Evolutionary conservation across 2,797 vertebrate species (phyloP).

Genomic region (Mus minutoides): DNA sequence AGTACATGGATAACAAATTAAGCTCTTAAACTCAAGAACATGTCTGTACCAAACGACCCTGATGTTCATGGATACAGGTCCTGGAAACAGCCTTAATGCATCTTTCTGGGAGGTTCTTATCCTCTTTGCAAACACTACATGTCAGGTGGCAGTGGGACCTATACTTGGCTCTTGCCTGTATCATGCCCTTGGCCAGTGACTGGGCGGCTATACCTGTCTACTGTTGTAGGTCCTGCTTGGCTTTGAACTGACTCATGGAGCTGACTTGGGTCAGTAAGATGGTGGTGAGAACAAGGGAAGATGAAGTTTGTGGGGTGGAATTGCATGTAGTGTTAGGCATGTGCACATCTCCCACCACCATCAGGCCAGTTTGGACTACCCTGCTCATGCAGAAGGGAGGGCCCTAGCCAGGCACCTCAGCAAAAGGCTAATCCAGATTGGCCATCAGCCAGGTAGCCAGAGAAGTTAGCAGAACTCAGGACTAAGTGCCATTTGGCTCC

Average conservation of each 20-base stretch:
- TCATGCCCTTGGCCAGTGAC: not conserved
- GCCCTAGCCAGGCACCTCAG: not conserved
- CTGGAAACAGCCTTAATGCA: not conserved
- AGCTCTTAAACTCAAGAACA: not conserved
- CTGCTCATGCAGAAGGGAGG: not conserved
- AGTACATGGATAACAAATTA: not conserved
- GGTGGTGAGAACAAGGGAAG: not conserved
- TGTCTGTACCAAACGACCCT: not conserved
- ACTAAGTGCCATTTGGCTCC: not conserved
- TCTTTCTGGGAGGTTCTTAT: not conserved
- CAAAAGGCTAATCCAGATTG: not conserved
- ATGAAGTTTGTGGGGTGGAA: not conserved
- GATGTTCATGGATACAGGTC: not conserved
- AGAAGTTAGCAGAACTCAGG: not conserved
- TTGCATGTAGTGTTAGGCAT: not conserved
- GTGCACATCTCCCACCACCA: not conserved
- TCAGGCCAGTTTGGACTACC: not conserved
- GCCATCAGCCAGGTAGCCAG: not conserved
- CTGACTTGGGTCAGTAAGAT: not conserved
- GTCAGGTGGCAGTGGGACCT: not conserved
- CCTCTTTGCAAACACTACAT: not conserved
- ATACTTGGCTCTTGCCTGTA: not conserved
- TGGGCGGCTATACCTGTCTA: not conserved
- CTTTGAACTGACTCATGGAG: not conserved
- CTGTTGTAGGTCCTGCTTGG: not conserved